phyloP scores from a whole-genome alignment of 2,797 vertebrate species.

The Eulemur coronatus region DNA sequence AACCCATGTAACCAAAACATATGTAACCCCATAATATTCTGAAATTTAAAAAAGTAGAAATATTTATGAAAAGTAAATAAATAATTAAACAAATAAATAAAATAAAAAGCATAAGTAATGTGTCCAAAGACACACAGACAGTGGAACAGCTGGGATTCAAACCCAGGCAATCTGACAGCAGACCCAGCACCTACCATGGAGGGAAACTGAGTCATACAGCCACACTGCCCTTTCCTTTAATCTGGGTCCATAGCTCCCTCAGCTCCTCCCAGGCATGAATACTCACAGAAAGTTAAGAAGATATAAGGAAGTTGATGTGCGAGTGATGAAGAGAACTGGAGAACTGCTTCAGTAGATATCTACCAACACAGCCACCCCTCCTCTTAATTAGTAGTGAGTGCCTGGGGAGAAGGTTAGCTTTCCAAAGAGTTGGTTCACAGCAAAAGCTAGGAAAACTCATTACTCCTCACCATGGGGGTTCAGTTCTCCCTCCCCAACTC shows the following conservation, averaged over 20 bases:
- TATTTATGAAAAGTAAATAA: too few species aligned
- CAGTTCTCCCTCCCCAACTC: constrained; percentile 36
- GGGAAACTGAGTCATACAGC: background rate
- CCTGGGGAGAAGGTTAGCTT: constrained; percentile 73
- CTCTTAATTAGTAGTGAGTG: constrained; percentile 73
- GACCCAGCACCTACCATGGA: background rate
- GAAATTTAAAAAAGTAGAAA: too few species aligned
- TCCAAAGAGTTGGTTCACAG: constrained; percentile 69
- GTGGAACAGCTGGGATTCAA: background rate
- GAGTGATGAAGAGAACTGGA: background rate
- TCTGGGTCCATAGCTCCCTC: background rate
- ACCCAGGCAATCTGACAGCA: background rate
- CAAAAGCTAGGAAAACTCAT: constrained; percentile 72
- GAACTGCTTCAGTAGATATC: constrained; percentile 43
- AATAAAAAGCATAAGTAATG: background rate
- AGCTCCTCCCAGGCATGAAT: background rate
- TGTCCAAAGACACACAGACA: background rate
- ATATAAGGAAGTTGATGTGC: constrained; percentile 10
- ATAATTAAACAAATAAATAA: too few species aligned
- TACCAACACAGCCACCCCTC: background rate
- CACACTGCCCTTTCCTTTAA: background rate
- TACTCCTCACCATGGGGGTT: constrained; percentile 66
- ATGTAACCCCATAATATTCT: too few species aligned
- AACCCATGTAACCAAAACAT: too few species aligned
- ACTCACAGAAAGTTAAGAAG: background rate